A percentile compares a stretch with the other conserved stretches of the same genome.
These are phyloP conservation scores for Fregata magnificens DNA, from an alignment of 2,113 vertebrate species.

Conservation along the genomic window DNA sequence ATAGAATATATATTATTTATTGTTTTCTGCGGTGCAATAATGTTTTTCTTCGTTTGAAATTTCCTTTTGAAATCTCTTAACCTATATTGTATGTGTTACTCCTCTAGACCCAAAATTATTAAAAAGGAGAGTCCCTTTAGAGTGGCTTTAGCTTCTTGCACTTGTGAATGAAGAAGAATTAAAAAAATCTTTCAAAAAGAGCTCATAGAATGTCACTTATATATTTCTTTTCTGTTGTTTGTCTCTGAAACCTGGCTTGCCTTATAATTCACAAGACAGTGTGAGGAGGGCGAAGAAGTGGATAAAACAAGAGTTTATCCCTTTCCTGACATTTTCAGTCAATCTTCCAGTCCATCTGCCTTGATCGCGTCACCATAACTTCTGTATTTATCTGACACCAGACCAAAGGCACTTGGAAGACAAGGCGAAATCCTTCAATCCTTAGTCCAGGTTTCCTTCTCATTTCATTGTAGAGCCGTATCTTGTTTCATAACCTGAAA, in stretches of 20 bases:
- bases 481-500: conserved; percentile 40
- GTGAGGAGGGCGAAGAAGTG: not conserved
- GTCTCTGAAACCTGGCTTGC: not conserved
- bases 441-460: not conserved
- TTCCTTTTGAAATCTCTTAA: not conserved
- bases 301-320: not conserved
- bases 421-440: not conserved
- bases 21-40: not conserved
- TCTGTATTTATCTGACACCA: not conserved
- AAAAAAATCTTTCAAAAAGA: not conserved
- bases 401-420: not conserved
- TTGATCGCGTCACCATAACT: not conserved
- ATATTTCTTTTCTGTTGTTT: not conserved
- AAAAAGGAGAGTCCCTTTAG: not conserved
- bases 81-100: not conserved
- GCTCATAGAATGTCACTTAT: not conserved
- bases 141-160: not conserved
- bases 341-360: not conserved
- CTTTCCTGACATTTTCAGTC: not conserved
- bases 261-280: not conserved
- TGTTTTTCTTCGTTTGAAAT: not conserved
- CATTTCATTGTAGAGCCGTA: not conserved
- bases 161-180: not conserved
- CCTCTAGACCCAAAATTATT: not conserved
- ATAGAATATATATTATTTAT: not conserved